Evolutionary conservation across 2,797 vertebrate genomes (phyloP).

Genomic region (Gymnothorax javanicus): DNA sequence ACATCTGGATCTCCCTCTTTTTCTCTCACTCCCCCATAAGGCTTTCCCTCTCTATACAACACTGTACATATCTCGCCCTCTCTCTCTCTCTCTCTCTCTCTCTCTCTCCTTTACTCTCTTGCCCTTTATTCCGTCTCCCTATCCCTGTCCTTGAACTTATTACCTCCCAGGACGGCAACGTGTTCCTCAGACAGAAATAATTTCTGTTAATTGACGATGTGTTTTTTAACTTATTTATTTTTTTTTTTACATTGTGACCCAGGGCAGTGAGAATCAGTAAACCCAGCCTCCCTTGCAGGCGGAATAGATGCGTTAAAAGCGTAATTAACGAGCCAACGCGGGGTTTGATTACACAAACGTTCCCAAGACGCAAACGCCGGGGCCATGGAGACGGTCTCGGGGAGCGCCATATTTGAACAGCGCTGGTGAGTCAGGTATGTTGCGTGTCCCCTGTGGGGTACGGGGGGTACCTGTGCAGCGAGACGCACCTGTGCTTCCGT

Average conservation of each 20-base stretch:
- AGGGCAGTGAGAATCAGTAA: constrained; percentile 29
- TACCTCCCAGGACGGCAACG: constrained; percentile 36
- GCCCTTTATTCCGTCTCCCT: neutral
- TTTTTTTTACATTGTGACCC: constrained; percentile 32
- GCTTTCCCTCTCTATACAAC: neutral
- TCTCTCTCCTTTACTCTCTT: neutral
- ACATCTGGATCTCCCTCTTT: neutral
- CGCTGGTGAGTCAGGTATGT: neutral
- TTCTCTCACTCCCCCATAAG: neutral
- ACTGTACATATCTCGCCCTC: neutral
- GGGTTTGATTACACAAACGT: constrained; percentile 1
- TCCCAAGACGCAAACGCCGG: neutral
- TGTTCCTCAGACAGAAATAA: constrained; percentile 38
- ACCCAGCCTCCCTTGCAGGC: neutral
- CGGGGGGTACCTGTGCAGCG: neutral
- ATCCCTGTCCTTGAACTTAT: constrained; percentile 10
- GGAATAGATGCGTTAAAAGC: constrained; percentile 40
- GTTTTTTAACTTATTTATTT: constrained; percentile 19
- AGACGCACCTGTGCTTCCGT: neutral
- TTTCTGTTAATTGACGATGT: constrained; percentile 46
- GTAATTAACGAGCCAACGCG: neutral
- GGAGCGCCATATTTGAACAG: constrained; percentile 9
- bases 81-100: neutral
- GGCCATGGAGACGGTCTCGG: neutral
- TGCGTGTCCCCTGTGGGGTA: neutral